These are phyloP conservation scores for Dioctria rufipes DNA, from an alignment of 2,888 invertebrate genomes.

Conservation along the genomic window DNA sequence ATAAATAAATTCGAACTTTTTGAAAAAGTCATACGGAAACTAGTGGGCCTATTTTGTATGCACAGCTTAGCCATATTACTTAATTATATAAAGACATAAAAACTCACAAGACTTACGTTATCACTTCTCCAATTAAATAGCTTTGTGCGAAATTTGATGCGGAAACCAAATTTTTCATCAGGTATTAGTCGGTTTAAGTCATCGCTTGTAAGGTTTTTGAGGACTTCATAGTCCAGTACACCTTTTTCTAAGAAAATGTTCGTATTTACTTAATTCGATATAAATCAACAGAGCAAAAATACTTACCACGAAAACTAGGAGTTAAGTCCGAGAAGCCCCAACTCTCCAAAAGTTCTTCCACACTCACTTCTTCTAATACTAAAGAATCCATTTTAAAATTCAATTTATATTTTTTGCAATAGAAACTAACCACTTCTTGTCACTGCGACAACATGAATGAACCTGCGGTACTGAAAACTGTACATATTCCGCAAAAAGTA, in stretches of 20 bases:
- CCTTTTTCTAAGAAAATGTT: constrained; percentile 8
- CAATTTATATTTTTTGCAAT: not conserved
- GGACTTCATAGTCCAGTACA: constrained; percentile 6
- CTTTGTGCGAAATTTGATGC: constrained; percentile 28
- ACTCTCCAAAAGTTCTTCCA: not conserved
- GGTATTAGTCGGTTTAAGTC: constrained; percentile 19
- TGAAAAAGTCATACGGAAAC: not conserved
- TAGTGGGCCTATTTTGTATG: not conserved
- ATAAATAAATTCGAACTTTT: not conserved
- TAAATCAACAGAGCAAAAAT: not conserved
- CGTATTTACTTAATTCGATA: not conserved
- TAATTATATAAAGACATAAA: not conserved
- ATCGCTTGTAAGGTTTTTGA: constrained; percentile 21
- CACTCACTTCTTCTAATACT: not conserved
- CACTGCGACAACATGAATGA: not conserved
- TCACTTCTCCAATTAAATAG: not conserved
- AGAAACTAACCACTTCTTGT: not conserved
- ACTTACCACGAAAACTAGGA: constrained; percentile 5
- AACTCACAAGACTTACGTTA: constrained; percentile 6
- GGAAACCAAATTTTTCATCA: constrained; percentile 14
- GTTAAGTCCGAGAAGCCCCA: not conserved
- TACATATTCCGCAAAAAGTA: not conserved
- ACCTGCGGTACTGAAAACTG: not conserved
- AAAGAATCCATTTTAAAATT: not conserved
- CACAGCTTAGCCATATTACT: not conserved